Evolutionary conservation across 2,888 invertebrate genomes (phyloP), one percentile per base, ranked within the genome.

Genomic region (Hirtodrosophila alboralis): DNA sequence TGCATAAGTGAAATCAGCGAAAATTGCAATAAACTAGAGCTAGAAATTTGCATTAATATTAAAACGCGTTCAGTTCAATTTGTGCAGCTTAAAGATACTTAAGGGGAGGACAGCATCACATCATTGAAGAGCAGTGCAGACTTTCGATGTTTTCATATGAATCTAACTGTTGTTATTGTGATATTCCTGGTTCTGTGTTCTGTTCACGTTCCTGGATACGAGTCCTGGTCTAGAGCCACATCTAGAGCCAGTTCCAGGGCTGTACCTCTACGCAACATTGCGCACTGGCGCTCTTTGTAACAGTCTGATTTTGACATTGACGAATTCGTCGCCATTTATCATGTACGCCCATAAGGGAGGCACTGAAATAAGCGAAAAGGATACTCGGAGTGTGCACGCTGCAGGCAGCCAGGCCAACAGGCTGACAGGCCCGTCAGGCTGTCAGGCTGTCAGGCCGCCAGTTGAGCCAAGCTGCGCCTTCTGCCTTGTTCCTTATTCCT

Each of bases 291-390:
- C 68, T 69, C 69, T 90, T 88, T 90, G 90, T 90, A 89, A 90
- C 90, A 90, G 90, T 90, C 90, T 90, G 91, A 90, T 91, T 90
- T 91, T 90, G 90, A 90, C 90, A 90, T 90, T 90, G 91, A 90
- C 90, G 90, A 86, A 90, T 90, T 89, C 86, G 69, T 77, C 78
- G 88, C 80, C 88, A 91, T 90, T 90, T 90, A 89, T 90, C 90
- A 90, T 90, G 88, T 72, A 84, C 86, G 87, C 88, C 89, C 90
- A 88, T 88, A 87, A 84, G 87, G 78, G 78, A 71, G 68, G 62
- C 66, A 49, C 52, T 66, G 61, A 62, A 66, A 71, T 59, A 68
- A 73, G 74, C 75, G 66, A 73, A 70, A 74, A 86, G 88, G 86
- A 87, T 87, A 88, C 79, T 72, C 80, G 62, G 56, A 68, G 78